A percentile compares a stretch with the other conserved stretches of the same genome.
These are phyloP conservation scores for Taxidea taxus DNA, from an alignment of 2,113 vertebrate species.

Conservation along the genomic window DNA sequence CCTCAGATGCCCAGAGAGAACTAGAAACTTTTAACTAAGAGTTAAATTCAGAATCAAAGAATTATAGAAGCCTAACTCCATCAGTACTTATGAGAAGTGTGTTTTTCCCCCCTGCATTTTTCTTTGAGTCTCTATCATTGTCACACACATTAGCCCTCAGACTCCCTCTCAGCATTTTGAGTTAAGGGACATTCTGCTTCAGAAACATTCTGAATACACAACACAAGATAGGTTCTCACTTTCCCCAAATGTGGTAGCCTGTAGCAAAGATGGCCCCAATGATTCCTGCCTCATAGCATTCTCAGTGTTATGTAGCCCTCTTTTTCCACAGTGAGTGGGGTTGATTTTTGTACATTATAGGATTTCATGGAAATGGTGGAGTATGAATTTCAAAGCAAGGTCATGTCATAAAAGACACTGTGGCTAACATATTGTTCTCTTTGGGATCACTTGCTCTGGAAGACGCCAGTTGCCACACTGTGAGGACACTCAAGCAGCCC, in stretches of 20 bases:
- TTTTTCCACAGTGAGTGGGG: background rate
- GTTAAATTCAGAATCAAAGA: background rate
- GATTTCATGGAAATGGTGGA: background rate
- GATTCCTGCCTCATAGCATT: background rate
- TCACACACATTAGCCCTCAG: background rate
- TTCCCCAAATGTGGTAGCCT: background rate
- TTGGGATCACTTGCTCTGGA: background rate
- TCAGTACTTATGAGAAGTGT: background rate
- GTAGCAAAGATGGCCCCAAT: background rate
- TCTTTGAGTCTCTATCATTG: background rate
- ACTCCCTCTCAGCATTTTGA: background rate
- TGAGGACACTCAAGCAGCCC: background rate
- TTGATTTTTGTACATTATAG: background rate
- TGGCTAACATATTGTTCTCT: background rate
- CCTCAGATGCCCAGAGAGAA: background rate
- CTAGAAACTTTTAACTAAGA: background rate
- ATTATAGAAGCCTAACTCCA: background rate
- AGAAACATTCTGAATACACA: background rate
- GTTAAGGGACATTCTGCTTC: background rate
- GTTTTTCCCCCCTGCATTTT: background rate
- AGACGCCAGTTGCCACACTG: background rate
- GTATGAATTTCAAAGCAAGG: background rate
- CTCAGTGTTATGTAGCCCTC: background rate
- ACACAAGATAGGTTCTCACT: background rate
- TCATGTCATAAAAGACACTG: background rate